Conservation (phyloP, 92 coral and sea anemone genomes). For the Galaxea fascicularis region DNA sequence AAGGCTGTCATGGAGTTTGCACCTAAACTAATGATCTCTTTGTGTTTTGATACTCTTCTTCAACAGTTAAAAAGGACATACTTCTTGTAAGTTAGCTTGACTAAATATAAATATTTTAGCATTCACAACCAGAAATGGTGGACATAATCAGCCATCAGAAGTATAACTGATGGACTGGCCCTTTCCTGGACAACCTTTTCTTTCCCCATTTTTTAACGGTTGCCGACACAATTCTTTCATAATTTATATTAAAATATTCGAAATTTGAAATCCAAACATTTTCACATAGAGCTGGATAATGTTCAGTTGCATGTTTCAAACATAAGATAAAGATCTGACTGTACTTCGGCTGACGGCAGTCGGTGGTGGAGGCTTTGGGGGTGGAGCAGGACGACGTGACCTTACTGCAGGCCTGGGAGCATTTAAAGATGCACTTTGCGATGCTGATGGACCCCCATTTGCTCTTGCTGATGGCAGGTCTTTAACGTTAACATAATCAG, state of each 20-base stretch:
- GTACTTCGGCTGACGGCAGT: conserved; percentile 32
- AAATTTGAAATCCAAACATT: background rate
- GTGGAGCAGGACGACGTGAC: conserved; percentile 55
- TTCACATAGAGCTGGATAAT: background rate
- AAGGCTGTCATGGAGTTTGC: background rate
- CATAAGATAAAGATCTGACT: conserved; percentile 39
- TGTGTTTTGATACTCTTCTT: too few relatives aligned
- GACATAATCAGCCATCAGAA: too few relatives aligned
- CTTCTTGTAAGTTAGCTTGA: too few relatives aligned
- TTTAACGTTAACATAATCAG: conserved; percentile 80
- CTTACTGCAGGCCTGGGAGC: conserved; percentile 65
- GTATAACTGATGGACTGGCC: background rate
- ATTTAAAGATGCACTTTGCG: conserved; percentile 21
- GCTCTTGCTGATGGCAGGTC: conserved; percentile 68
- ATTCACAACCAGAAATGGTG: too few relatives aligned
- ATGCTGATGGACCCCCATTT: conserved; percentile 29
- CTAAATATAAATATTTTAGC: too few relatives aligned
- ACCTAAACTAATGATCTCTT: background rate
- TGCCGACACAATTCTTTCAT: too few relatives aligned
- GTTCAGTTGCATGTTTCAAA: conserved; percentile 9
- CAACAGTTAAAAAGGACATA: too few relatives aligned
- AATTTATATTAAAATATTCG: too few relatives aligned
- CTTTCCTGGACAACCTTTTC: too few relatives aligned
- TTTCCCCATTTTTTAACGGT: too few relatives aligned
- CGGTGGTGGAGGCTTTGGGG: conserved; percentile 82